Base-by-base conservation (phyloP, 2,797 vertebrate genomes). In the Myotis planiceps region DNA sequence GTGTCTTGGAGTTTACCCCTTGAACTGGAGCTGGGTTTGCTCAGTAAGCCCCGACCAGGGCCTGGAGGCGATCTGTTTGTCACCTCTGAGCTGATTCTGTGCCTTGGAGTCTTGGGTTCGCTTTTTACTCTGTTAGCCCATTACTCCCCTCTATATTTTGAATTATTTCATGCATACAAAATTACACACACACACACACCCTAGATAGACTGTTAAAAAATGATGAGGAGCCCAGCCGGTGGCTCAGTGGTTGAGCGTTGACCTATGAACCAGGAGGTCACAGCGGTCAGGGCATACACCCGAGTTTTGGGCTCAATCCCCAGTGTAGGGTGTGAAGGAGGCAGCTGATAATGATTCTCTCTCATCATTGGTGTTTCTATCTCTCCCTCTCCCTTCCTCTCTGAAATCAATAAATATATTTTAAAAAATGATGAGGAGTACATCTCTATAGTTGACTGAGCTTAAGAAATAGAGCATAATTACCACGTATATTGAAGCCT, bases 51-150 rank as follows among this genome's bases (percentile, higher is more conserved):
- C 90, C 72, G 79, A 58, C 47, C 81, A 75, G 39, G 94, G 90
- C 88, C 96, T 37, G 60, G 71, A 55, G 96, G 74, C 71, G 32
- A 93, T 72, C 92, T 55, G 94, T 88, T 90, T 82, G 81, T 60
- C 81, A 68, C 68, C 65, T 90, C 37, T 3, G 16, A 84, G 66
- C 27, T 51, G 68, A 74, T 81, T 84, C 63, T 91, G 7, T 69
- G 82, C 23, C 8, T 72, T 60, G 53, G 65, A 53, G 66, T 45
- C 55, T 27, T n/a, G n/a, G 37, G 72, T 81, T 60, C 5, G 21
- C 13, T 82, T 16, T 45, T 78, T 47, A 34, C n/a, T 76, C n/a
- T 76, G 25, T 18, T 51, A 79, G 72, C 9, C 34, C 39, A 45
- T 63, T 63, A 42, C 0, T 6, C 6, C 21, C 42, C 9, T 9